Evolutionary conservation across 2,888 invertebrate species (phyloP).

Genomic region (Macrosoma leucophasiata): DNA sequence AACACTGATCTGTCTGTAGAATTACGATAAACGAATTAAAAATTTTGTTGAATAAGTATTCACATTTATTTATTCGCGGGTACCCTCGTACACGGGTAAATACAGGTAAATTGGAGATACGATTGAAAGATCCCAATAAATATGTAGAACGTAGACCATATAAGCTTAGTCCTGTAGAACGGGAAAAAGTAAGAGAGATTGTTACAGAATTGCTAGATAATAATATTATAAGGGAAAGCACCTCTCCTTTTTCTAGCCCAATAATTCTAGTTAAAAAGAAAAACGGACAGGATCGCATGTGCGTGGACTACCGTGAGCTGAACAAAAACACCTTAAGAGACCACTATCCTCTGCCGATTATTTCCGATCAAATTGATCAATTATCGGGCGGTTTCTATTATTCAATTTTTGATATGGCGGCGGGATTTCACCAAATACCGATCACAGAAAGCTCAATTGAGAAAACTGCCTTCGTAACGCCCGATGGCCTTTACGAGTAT

Average conservation of each 20-base stretch:
- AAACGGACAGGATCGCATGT: conserved; percentile 2
- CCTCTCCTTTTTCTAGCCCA: conserved; percentile 14
- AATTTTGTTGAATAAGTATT: conserved; percentile 1
- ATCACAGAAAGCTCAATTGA: conserved; percentile 15
- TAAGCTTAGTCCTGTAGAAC: conserved; percentile 8
- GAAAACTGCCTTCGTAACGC: conserved; percentile 19
- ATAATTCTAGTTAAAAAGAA: conserved; percentile 16
- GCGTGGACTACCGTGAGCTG: conserved; percentile 14
- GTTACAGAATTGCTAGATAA: conserved; percentile 6
- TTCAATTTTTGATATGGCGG: conserved; percentile 24
- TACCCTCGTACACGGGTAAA: conserved; percentile 12
- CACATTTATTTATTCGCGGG: conserved; percentile 4
- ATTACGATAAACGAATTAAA: not conserved
- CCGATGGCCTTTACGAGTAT: not conserved
- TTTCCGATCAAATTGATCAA: conserved; percentile 20
- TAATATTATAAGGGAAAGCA: conserved; percentile 10
- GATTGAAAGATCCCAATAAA: conserved; percentile 10
- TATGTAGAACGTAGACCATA: conserved; percentile 14
- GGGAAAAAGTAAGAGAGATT: conserved; percentile 5
- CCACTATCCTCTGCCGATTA: conserved; percentile 20
- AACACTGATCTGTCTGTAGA: conserved; percentile 3
- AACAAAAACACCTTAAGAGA: conserved; percentile 14
- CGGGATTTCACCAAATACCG: conserved; percentile 22
- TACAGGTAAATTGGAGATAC: conserved; percentile 11
- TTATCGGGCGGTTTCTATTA: conserved; percentile 22